These are phyloP conservation scores for Polymixis flavicincta DNA, from an alignment of 2,888 invertebrate genomes.

Conservation along the genomic window DNA sequence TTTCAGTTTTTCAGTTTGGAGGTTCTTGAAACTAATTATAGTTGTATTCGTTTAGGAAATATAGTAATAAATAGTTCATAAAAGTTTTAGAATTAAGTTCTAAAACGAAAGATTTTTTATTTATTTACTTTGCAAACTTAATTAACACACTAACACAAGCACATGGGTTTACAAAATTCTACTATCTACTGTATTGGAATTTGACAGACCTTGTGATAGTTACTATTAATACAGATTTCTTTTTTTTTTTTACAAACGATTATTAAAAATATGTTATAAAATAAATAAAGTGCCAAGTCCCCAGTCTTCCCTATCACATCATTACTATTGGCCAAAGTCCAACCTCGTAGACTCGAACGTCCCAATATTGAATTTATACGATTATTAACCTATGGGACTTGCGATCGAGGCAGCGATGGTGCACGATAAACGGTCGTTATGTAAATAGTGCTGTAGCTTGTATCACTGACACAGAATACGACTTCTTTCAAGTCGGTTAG, in stretches of 20 bases:
- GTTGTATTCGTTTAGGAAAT: neutral
- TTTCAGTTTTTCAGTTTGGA: neutral
- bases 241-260: no score
- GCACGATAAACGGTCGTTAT: slow-evolving; percentile 53
- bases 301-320: slow-evolving; percentile 44
- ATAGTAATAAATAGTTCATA: neutral
- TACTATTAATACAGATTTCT: no score
- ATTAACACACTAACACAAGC: no score
- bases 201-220: no score
- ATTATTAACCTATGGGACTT: slow-evolving; percentile 72
- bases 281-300: slow-evolving; percentile 33
- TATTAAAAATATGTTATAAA: neutral
- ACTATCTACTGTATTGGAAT: no score
- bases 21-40: neutral
- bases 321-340: slow-evolving; percentile 65
- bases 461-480: slow-evolving; percentile 23
- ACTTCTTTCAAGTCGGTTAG: slow-evolving; percentile 31
- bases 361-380: slow-evolving; percentile 76
- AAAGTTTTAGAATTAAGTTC: neutral
- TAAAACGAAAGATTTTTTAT: no score
- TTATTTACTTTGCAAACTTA: no score
- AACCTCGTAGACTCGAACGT: slow-evolving; percentile 58
- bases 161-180: no score
- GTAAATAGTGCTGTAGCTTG: slow-evolving; percentile 41
- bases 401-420: slow-evolving; percentile 46